phyloP scores from a whole-genome alignment of 2,797 vertebrate genomes.

The Halcyon leucocephala region DNA sequence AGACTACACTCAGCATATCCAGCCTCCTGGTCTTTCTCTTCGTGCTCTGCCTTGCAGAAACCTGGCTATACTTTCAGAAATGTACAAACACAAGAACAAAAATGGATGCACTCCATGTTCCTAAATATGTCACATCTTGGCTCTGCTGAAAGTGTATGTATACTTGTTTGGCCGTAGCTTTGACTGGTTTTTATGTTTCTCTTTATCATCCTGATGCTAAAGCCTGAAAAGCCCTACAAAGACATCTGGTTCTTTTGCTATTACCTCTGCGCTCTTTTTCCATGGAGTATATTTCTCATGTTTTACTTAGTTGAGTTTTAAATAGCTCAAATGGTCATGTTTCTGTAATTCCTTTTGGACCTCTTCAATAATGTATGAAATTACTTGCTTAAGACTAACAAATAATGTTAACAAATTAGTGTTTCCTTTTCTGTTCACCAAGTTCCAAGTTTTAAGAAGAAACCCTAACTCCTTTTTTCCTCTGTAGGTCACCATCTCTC shows the following conservation, averaged over 20 bases:
- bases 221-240: background rate
- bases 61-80: slow-evolving; percentile 41
- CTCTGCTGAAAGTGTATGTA: background rate
- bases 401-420: background rate
- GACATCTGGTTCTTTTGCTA: slow-evolving; percentile 42
- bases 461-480: background rate
- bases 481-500: background rate
- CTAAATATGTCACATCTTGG: slow-evolving; percentile 52
- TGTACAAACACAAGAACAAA: slow-evolving; percentile 42
- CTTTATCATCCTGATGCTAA: slow-evolving; percentile 34
- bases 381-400: background rate
- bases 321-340: background rate
- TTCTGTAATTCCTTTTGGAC: background rate
- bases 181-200: slow-evolving; percentile 32
- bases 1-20: slow-evolving; percentile 22
- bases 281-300: background rate
- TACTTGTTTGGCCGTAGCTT: slow-evolving; percentile 5
- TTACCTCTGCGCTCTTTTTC: slow-evolving; percentile 26
- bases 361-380: background rate
- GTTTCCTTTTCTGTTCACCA: background rate
- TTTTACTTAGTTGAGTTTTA: background rate
- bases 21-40: slow-evolving; percentile 60
- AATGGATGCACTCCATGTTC: slow-evolving; percentile 62
- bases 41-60: slow-evolving; percentile 39
- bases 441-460: background rate